These are phyloP conservation scores for Athene cunicularia DNA, from an alignment of 2,113 vertebrate species.

Conservation along the genomic window DNA sequence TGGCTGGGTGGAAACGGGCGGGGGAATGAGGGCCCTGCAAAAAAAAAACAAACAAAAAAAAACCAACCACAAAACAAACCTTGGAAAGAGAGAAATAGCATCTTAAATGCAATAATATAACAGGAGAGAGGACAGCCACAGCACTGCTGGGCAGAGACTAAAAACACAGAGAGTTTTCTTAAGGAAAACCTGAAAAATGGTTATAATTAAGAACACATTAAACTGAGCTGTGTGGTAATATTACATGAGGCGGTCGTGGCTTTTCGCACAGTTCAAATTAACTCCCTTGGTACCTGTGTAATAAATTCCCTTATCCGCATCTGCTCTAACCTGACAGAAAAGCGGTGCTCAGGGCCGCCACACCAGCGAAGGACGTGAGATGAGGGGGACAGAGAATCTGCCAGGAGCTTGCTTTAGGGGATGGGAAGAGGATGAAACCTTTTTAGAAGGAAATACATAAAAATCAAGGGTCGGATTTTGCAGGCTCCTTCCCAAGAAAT, in stretches of 20 bases:
- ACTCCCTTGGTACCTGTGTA: not conserved
- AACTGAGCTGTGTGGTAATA: not conserved
- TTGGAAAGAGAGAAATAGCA: not conserved
- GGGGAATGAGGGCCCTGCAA: not conserved
- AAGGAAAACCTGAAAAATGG: not conserved
- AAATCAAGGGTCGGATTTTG: not conserved
- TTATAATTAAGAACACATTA: not conserved
- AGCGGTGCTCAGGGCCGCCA: not conserved
- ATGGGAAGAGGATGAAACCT: not conserved
- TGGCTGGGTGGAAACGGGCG: not conserved
- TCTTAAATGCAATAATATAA: fast-evolving
- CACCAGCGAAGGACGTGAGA: not conserved
- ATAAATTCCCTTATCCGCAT: not conserved
- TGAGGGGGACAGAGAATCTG: not conserved
- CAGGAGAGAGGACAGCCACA: not conserved
- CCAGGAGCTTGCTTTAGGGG: not conserved
- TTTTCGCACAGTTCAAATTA: not conserved
- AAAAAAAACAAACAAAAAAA: not conserved
- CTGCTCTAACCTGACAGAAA: not conserved
- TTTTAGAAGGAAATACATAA: not conserved
- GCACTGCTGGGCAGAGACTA: not conserved
- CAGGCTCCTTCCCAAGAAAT: not conserved
- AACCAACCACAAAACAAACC: too few relatives aligned
- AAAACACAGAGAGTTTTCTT: not conserved
- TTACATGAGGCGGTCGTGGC: not conserved